phyloP scores from a whole-genome alignment of 2,888 invertebrate species.

The Dasypogon diadema region DNA sequence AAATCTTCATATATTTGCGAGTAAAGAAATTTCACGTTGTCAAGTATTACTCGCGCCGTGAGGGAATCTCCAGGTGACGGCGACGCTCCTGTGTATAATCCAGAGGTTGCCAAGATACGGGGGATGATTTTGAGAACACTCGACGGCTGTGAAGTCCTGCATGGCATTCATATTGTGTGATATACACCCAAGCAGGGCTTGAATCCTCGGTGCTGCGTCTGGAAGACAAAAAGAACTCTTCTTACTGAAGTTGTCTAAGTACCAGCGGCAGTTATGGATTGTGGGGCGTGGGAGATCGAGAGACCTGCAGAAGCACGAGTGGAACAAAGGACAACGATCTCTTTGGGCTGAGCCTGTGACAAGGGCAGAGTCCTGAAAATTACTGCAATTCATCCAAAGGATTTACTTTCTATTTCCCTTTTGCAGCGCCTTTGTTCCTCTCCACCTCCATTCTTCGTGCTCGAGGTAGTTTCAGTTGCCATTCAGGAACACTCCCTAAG shows the following conservation, averaged over 20 bases:
- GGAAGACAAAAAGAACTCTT: conserved; percentile 12
- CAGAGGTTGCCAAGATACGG: conserved; percentile 2
- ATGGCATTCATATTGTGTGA: neutral
- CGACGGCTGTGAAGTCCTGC: conserved; percentile 4
- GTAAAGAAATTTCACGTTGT: conserved; percentile 38
- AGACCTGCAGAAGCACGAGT: conserved; percentile 23
- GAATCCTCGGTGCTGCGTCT: neutral
- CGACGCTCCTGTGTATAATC: neutral
- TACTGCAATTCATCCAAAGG: conserved; percentile 23
- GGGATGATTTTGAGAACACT: conserved; percentile 21
- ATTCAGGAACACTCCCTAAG: neutral
- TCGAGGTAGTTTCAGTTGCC: neutral
- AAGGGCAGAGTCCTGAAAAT: conserved; percentile 38
- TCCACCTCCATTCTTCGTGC: neutral
- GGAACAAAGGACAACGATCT: conserved; percentile 42
- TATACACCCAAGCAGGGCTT: conserved; percentile 7
- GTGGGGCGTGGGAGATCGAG: neutral
- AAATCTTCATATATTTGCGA: conserved; percentile 19
- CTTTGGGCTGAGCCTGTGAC: neutral
- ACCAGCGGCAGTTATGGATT: neutral
- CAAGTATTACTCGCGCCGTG: neutral
- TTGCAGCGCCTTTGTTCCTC: conserved; percentile 1
- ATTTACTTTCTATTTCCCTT: conserved; percentile 11
- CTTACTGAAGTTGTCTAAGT: conserved; percentile 25
- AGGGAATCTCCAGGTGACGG: conserved; percentile 6